A percentile compares a stretch with the other conserved stretches of the same genome.
Conservation (phyloP, 2,888 invertebrate genomes). For the Halictus ligatus region DNA sequence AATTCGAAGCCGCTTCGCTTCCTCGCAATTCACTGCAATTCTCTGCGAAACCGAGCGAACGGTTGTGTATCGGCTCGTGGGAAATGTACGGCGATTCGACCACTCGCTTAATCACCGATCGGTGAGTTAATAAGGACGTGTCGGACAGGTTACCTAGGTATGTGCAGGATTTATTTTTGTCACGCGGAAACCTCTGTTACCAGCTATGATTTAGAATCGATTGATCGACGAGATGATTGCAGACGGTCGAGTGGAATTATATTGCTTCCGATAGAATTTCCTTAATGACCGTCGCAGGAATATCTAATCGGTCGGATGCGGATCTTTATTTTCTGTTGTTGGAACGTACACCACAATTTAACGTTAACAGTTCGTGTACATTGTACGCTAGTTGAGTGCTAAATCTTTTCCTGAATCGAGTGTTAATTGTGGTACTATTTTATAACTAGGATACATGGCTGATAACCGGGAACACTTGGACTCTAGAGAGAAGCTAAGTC, state of each 20-base stretch:
- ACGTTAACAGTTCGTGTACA: too few species aligned
- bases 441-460: too few species aligned
- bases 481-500: too few species aligned
- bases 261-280: background rate
- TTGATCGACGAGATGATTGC: background rate
- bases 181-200: background rate
- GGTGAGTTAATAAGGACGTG: background rate
- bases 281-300: background rate
- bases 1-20: slow-evolving; percentile 8
- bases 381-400: too few species aligned
- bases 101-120: background rate
- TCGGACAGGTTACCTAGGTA: background rate
- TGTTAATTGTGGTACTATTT: too few species aligned
- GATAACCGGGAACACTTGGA: too few species aligned
- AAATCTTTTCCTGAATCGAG: too few species aligned
- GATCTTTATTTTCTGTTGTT: too few species aligned
- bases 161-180: background rate
- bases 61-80: background rate
- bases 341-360: too few species aligned
- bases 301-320: too few species aligned
- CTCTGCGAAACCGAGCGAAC: background rate
- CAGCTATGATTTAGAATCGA: background rate
- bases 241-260: background rate
- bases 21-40: background rate
- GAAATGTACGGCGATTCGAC: slow-evolving; percentile 9